Base-by-base conservation (phyloP, 2,888 invertebrate species). In the Torymus tubicola region DNA sequence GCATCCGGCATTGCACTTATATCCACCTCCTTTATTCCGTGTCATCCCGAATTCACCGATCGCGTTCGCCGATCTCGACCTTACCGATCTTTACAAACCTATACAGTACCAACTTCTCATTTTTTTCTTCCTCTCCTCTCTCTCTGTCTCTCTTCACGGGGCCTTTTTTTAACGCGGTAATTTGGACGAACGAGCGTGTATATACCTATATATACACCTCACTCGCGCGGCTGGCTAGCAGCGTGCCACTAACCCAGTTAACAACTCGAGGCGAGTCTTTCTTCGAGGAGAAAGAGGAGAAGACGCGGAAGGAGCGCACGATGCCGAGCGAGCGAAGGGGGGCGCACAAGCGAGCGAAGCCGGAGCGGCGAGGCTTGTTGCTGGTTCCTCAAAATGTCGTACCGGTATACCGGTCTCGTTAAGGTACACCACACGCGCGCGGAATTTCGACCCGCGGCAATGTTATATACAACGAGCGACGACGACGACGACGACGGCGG, bases 211-310 rank as follows among this genome's bases (percentile, higher is more conserved):
- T 5, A 42, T 42, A 42, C 1, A 42, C 42, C 42, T 42, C 8
- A 87, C 86, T 86, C 87, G 86, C 87, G 85, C 86, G 83, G 85
- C 85, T 87, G 87, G 87, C 87, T 61, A 68, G 75, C 70, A 31
- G 87, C 85, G 90, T 90, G 88, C 90, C 85, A 91, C 90, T 90
- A 86, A 91, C 90, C 90, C 86, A 90, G 89, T 90, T 91, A 89
- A 85, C 87, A 55, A 21, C 52, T 55, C 52, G 31, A 78, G 86
- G 87, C 89, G 88, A 87, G 87, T 88, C 89, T 90, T 89, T 89
- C 88, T 88, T 89, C 67, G 74, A 81, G 78, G 83, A 82, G 83
- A 81, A 68, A 76, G 70, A 78, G 55, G 57, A 76, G 70, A 72
- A 42, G 31, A 72, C 67, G 52, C 80, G 81, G 82, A 81, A 81